phyloP scores from a whole-genome alignment of 2,797 vertebrate genomes.

The Lemur catta region DNA sequence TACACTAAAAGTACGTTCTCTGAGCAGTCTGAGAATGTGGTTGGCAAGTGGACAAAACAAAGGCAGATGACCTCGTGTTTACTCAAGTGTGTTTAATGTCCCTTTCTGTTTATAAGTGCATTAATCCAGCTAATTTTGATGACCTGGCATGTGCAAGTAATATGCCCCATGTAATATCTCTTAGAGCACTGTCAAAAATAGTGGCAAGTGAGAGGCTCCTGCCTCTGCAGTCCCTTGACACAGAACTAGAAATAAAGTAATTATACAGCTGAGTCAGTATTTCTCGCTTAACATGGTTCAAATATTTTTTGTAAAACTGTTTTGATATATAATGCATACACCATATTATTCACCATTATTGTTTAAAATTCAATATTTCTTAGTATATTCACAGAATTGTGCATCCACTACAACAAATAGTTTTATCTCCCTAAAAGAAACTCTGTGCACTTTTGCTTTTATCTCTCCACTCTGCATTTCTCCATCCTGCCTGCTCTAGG shows the following conservation, averaged over 20 bases:
- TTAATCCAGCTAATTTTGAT: neutral
- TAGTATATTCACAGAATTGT: neutral
- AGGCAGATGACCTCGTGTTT: neutral
- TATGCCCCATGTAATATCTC: neutral
- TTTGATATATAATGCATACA: neutral
- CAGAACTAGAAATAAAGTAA: neutral
- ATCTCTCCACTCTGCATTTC: neutral
- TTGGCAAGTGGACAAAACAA: neutral
- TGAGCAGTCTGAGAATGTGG: neutral
- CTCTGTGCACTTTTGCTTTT: neutral
- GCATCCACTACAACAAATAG: neutral
- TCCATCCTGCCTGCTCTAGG: neutral
- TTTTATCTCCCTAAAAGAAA: too few relatives aligned
- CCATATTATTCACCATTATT: neutral
- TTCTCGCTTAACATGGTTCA: neutral
- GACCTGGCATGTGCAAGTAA: neutral
- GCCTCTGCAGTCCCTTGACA: neutral
- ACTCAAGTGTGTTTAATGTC: neutral
- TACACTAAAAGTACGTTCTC: neutral
- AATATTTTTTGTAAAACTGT: neutral
- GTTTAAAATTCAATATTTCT: neutral
- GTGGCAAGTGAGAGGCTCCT: neutral
- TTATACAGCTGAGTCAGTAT: neutral
- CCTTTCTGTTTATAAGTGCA: neutral
- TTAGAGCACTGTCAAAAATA: neutral